A percentile compares a stretch with the other conserved stretches of the same genome.
Conservation (phyloP, 2,113 vertebrate genomes). For the Atlantisia rogersi region DNA sequence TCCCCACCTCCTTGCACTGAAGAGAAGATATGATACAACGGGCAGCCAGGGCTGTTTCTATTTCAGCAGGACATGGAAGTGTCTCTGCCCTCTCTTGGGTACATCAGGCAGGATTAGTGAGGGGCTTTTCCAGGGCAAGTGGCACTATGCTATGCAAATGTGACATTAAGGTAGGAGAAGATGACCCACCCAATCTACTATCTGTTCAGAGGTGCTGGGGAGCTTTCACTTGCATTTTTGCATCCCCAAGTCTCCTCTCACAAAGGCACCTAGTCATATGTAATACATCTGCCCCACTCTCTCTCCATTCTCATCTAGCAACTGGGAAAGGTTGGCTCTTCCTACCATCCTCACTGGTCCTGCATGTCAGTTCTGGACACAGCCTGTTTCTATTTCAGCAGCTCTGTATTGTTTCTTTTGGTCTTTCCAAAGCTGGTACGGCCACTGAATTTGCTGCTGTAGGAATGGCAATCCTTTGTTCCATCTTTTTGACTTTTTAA, state of each 20-base stretch:
- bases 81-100: background rate
- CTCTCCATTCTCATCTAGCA: background rate
- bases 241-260: background rate
- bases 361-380: background rate
- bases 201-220: background rate
- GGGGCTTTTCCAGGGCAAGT: background rate
- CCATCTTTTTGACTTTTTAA: background rate
- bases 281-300: background rate
- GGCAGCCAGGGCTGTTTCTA: background rate
- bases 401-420: background rate
- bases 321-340: background rate
- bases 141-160: background rate
- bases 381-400: background rate
- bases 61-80: background rate
- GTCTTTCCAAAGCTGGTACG: background rate
- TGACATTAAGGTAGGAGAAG: background rate
- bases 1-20: background rate
- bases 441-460: background rate
- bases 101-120: background rate
- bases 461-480: conserved; percentile 14
- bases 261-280: background rate
- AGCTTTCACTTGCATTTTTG: background rate
- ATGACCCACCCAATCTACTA: background rate
- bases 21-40: background rate
- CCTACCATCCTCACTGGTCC: background rate